Evolutionary conservation across 2,797 vertebrate species (phyloP).

Genomic region (Nasua narica): DNA sequence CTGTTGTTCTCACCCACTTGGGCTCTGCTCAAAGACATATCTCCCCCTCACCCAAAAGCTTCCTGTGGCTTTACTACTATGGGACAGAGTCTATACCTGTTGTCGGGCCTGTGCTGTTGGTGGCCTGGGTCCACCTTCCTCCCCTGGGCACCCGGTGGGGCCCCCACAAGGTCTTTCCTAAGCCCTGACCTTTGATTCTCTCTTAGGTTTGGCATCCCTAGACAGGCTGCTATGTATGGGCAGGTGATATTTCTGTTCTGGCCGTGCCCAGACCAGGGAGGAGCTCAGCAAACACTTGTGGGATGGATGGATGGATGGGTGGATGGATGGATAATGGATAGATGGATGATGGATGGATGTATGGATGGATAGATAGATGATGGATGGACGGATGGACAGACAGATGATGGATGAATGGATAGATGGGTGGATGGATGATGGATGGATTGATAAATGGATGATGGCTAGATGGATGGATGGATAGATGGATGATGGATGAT

Average conservation of each 20-base stretch:
- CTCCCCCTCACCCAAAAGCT: background rate
- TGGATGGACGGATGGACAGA: too few relatives aligned
- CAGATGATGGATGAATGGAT: too few relatives aligned
- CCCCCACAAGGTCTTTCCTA: fast-evolving
- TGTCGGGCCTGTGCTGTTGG: background rate
- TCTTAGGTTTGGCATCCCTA: background rate
- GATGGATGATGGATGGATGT: background rate
- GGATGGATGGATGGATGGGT: background rate
- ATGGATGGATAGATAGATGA: background rate
- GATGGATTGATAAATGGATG: background rate
- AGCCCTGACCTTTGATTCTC: background rate
- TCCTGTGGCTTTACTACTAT: background rate
- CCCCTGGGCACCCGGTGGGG: too few relatives aligned
- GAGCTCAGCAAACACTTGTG: too few relatives aligned
- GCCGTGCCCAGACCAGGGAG: background rate
- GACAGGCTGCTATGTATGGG: fast-evolving
- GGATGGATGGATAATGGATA: background rate
- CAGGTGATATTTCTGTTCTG: background rate
- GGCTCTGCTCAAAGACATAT: background rate
- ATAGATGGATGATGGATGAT: background rate
- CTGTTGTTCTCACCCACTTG: background rate
- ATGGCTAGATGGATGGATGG: background rate
- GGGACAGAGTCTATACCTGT: background rate
- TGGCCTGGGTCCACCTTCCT: background rate
- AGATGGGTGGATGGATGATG: background rate